These are phyloP conservation scores for Daubentonia madagascariensis DNA, from an alignment of 2,113 vertebrate species.

Conservation along the genomic window DNA sequence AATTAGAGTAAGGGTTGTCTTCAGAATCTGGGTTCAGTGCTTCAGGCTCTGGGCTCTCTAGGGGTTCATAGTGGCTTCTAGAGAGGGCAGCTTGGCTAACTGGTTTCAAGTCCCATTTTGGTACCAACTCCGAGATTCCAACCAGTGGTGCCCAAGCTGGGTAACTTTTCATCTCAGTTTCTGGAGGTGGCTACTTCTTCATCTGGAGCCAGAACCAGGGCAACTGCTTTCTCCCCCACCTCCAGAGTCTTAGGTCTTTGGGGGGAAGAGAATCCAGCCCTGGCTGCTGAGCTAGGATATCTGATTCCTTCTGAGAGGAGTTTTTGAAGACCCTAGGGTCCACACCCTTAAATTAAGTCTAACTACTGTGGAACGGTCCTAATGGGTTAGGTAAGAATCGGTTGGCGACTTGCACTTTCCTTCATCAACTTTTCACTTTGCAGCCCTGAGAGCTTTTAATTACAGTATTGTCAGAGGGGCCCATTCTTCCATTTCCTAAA, in stretches of 20 bases:
- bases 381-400: neutral
- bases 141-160: neutral
- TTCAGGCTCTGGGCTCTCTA: neutral
- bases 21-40: neutral
- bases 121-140: neutral
- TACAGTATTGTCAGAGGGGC: slow-evolving; percentile 14
- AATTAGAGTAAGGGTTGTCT: neutral
- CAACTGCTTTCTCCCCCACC: neutral
- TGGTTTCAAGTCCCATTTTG: neutral
- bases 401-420: neutral
- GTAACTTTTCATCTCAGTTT: neutral
- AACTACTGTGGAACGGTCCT: neutral
- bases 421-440: neutral
- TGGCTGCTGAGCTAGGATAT: neutral
- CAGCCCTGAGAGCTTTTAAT: slow-evolving; percentile 56
- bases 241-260: neutral
- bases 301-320: neutral
- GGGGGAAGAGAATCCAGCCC: neutral
- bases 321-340: neutral
- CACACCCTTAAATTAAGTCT: neutral
- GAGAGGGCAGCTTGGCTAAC: neutral
- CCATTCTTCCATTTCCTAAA: slow-evolving; percentile 39
- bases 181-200: neutral
- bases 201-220: neutral
- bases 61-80: neutral